Evolutionary conservation across 2,888 invertebrate genomes (phyloP).

Genomic region (Isoperla grammatica): DNA sequence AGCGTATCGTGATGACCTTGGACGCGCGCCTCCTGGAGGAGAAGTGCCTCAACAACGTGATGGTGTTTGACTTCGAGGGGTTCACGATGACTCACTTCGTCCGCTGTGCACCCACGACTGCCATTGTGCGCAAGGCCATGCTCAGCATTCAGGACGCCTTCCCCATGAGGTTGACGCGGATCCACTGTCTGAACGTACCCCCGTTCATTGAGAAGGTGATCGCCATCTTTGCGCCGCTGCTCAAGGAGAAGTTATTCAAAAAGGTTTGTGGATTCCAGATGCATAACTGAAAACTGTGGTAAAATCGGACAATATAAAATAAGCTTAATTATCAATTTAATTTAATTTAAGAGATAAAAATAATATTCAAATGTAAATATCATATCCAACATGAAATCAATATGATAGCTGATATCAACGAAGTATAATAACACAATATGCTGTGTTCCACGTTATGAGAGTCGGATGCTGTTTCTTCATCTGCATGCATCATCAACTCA

Average conservation of each 20-base stretch:
- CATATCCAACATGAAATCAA: too few species aligned
- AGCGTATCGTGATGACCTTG: slow-evolving; percentile 41
- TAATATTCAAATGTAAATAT: too few species aligned
- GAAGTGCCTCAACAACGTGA: slow-evolving; percentile 40
- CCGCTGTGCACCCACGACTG: slow-evolving; percentile 40
- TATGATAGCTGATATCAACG: too few species aligned
- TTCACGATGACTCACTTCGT: slow-evolving; percentile 40
- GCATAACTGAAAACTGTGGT: not conserved
- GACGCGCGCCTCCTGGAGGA: slow-evolving; percentile 41
- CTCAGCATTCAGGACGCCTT: slow-evolving; percentile 43
- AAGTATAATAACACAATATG: too few species aligned
- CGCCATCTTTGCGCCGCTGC: slow-evolving; percentile 40
- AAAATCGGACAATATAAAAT: too few species aligned
- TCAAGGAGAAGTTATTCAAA: slow-evolving; percentile 41
- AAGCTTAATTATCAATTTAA: too few species aligned
- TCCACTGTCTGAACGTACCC: slow-evolving; percentile 34
- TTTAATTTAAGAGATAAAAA: too few species aligned
- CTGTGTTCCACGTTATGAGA: too few species aligned
- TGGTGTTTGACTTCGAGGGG: slow-evolving; percentile 35
- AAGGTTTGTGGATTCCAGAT: slow-evolving; percentile 34
- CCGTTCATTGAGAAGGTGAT: slow-evolving; percentile 38
- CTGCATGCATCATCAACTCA: too few species aligned
- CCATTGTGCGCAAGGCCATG: slow-evolving; percentile 39
- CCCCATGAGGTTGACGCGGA: slow-evolving; percentile 40
- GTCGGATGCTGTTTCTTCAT: too few species aligned